Evolutionary conservation across 2,888 invertebrate genomes (phyloP).

Genomic region (Periphyllus acericola): DNA sequence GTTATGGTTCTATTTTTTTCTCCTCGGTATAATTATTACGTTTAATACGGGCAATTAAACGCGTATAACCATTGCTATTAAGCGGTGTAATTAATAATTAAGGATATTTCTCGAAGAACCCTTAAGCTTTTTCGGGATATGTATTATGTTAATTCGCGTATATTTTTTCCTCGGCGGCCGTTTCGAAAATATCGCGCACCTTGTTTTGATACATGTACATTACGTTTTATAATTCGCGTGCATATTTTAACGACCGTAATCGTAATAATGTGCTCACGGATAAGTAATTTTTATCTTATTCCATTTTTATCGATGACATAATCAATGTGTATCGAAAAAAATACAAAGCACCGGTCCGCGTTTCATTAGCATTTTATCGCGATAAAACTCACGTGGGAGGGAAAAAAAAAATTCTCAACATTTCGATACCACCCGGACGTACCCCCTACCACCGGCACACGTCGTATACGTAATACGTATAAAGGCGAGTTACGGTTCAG

Average conservation of each 20-base stretch:
- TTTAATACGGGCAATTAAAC: constrained; percentile 49
- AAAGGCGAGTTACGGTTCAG: neutral
- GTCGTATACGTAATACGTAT: neutral
- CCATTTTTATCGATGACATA: neutral
- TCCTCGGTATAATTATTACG: constrained; percentile 10
- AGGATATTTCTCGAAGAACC: neutral
- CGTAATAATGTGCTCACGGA: neutral
- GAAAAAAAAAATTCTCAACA: neutral
- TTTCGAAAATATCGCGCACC: neutral
- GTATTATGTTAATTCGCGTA: constrained; percentile 22
- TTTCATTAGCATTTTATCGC: constrained; percentile 29
- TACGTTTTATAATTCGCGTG: neutral
- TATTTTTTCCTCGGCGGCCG: neutral
- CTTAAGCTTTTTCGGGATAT: constrained; percentile 1
- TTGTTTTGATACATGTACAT: neutral
- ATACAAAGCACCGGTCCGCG: neutral
- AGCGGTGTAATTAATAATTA: constrained; percentile 22
- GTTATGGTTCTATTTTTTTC: neutral
- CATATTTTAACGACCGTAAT: neutral
- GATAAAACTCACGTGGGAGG: neutral
- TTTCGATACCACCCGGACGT: neutral
- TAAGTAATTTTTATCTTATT: too few species aligned
- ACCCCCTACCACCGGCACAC: neutral
- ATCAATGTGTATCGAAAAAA: constrained; percentile 11
- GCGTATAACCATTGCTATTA: constrained; percentile 13